Evolutionary conservation across 2,888 invertebrate species (phyloP).

Genomic region (Cylindroiulus punctatus): DNA sequence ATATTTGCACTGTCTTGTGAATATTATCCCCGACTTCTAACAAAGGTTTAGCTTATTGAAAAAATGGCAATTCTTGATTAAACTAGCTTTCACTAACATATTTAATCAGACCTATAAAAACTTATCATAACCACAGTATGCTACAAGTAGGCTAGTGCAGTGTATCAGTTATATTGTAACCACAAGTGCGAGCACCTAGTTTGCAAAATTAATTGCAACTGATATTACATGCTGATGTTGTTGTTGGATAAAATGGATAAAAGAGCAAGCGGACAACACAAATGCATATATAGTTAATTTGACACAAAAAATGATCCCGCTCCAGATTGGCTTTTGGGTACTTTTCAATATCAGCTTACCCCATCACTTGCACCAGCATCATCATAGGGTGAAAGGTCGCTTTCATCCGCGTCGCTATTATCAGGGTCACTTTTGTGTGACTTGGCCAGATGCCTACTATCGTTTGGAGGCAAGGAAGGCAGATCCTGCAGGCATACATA

Average conservation of each 20-base stretch:
- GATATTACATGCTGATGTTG: neutral
- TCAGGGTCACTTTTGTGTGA: conserved; percentile 55
- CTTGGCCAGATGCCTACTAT: conserved; percentile 46
- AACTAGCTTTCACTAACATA: too few relatives aligned
- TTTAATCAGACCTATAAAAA: too few relatives aligned
- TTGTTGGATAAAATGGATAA: neutral
- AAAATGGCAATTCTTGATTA: too few relatives aligned
- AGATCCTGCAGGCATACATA: conserved; percentile 45
- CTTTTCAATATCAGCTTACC: conserved; percentile 49
- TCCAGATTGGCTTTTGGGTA: neutral
- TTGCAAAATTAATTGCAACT: neutral
- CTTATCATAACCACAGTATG: too few relatives aligned
- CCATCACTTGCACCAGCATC: conserved; percentile 44
- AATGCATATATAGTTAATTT: neutral
- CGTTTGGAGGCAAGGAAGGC: conserved; percentile 11
- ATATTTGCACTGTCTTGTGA: too few relatives aligned
- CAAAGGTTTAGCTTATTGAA: too few relatives aligned
- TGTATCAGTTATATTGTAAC: too few relatives aligned
- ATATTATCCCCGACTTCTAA: too few relatives aligned
- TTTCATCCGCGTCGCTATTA: conserved; percentile 50
- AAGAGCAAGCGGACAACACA: neutral
- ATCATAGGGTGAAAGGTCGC: conserved; percentile 48
- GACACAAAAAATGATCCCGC: neutral
- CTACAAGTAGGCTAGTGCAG: too few relatives aligned
- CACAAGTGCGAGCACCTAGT: neutral